A percentile compares a stretch with the other conserved stretches of the same genome.
Evolutionary conservation across 37 sponge, comb jelly and placozoan genomes (phyloP).

Genomic region (Ianthella basta): DNA sequence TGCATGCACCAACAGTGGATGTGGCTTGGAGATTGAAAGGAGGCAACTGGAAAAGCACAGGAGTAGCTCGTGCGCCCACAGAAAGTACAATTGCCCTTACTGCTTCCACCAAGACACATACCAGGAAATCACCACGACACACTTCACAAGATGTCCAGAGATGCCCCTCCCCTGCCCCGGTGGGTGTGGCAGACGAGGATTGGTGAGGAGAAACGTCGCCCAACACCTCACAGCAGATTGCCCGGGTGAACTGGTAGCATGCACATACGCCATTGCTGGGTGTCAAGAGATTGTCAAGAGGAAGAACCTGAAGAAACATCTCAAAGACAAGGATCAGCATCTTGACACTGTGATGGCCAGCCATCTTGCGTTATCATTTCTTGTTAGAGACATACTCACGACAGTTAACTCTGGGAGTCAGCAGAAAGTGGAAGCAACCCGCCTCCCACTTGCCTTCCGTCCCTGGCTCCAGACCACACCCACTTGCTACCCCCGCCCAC

Average conservation of each 20-base stretch:
- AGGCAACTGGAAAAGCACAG: background rate
- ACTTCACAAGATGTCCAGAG: constrained; percentile 24
- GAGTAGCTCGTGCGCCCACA: background rate
- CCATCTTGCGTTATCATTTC: too few species aligned
- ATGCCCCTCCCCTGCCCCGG: constrained; percentile 52
- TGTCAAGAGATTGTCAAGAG: constrained; percentile 20
- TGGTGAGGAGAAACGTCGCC: constrained; percentile 26
- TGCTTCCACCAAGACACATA: background rate
- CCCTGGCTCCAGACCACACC: constrained; percentile 33
- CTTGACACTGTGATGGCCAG: too few species aligned
- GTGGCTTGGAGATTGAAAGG: background rate
- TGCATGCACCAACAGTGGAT: background rate
- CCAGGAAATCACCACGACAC: background rate
- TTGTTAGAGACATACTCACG: too few species aligned
- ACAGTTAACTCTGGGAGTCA: too few species aligned
- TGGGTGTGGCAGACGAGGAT: constrained; percentile 1
- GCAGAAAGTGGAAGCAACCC: too few species aligned
- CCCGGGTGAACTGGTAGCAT: constrained; percentile 25
- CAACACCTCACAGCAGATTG: constrained; percentile 23
- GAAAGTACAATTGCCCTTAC: background rate
- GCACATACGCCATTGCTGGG: constrained; percentile 55
- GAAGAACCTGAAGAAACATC: background rate
- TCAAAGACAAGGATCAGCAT: too few species aligned
- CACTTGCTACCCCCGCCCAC: constrained; percentile 25
- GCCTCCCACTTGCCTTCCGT: background rate